Base-by-base conservation (phyloP, 2,113 vertebrate genomes). In the Australoheros scitulus region DNA sequence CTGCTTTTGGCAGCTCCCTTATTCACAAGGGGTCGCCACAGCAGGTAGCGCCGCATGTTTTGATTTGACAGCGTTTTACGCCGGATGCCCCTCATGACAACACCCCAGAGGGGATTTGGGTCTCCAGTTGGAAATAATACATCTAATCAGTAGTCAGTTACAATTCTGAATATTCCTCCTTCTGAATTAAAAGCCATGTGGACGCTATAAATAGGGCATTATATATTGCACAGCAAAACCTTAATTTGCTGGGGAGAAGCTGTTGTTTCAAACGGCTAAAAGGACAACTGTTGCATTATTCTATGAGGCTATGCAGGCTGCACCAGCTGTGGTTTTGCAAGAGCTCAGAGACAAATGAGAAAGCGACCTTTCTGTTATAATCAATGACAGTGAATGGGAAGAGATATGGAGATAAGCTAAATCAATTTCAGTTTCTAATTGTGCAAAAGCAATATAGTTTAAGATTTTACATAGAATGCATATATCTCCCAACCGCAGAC, bases 381-480 rank as follows among this genome's bases (percentile, higher is more conserved):
- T 63, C 2, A 4, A 61, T 22, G 34, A 61, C 11, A 63, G 61
- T 11, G 43, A 76, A 47, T 70, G 61, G 76, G 17, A 61, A 9
- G 58, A 76, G 56, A 61, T 58, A 32, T 56, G 52, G 29, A 79
- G 38, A 34, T 32, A 61, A 52, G 9, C 55, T 17, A 76, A 82
- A 43, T 55, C 38, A 36, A n/a, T 57, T 81, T 81, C 50, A 68
- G 60, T 70, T n/a, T 83, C 55, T 4, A 80, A 47, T 61, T 8
- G 9, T 29, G 56, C 52, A 29, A 60, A 80, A 80, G 60, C 60
- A 56, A 38, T 79, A 50, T 29, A 79, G 24, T 41, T 79, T 11
- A 70, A 70, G 1, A 63, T 87, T 47, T 52, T 72, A 76, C 68
- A 80, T 20, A 80, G 61, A 15, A 80, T 29, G 7, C 29, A 61